A percentile compares a stretch with the other conserved stretches of the same genome.
These are phyloP conservation scores for Ennomos erosarius DNA, from an alignment of 2,888 invertebrate genomes.

Conservation along the genomic window DNA sequence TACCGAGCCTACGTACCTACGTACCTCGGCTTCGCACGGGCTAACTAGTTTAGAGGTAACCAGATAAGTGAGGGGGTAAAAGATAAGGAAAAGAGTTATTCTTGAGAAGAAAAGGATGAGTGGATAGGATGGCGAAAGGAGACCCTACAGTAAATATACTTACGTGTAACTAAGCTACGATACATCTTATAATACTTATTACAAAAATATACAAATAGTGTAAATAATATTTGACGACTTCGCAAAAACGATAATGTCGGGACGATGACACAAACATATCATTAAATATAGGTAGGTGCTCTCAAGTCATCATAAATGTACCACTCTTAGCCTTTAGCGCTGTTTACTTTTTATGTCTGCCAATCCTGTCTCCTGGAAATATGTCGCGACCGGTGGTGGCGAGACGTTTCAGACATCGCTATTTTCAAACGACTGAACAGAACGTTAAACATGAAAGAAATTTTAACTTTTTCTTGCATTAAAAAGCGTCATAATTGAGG, in stretches of 20 bases:
- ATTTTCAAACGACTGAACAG: constrained; percentile 59
- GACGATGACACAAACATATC: constrained; percentile 1
- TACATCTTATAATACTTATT: too few relatives aligned
- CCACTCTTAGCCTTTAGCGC: constrained; percentile 4
- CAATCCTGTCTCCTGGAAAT: constrained; percentile 73
- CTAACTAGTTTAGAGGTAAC: too few relatives aligned
- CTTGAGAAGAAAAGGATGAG: too few relatives aligned
- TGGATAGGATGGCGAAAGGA: too few relatives aligned
- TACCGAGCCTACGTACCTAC: too few relatives aligned
- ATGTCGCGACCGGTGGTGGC: constrained; percentile 68
- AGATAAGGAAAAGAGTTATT: too few relatives aligned
- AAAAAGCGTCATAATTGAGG: too few relatives aligned
- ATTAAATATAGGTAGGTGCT: constrained; percentile 1
- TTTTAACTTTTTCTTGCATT: constrained; percentile 1
- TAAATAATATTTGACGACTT: constrained; percentile 1
- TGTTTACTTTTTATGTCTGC: constrained; percentile 67
- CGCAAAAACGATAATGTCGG: not conserved
- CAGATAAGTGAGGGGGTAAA: too few relatives aligned
- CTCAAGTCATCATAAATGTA: constrained; percentile 6
- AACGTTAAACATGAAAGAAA: constrained; percentile 14
- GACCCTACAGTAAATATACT: too few relatives aligned
- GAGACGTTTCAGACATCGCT: constrained; percentile 53
- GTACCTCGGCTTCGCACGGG: too few relatives aligned
- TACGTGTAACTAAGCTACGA: too few relatives aligned
- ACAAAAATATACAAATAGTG: too few relatives aligned